Evolutionary conservation across 1,140 invertebrate genomes (phyloP).

Genomic region (Battus philenor): DNA sequence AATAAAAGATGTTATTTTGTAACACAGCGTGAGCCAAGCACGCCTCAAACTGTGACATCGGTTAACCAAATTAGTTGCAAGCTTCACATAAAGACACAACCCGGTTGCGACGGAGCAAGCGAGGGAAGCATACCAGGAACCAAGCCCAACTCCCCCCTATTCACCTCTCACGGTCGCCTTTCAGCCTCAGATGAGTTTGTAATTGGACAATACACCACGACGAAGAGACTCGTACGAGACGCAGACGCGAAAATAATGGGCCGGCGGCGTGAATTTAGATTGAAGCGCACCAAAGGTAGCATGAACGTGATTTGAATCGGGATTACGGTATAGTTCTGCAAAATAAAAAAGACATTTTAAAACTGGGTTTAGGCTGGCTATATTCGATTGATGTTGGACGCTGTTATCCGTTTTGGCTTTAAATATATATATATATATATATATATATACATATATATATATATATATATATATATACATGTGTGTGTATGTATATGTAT

Average conservation of each 20-base stretch:
- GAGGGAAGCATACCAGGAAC: neutral
- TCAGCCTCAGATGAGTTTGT: constrained; percentile 6
- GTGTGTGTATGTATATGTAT: too few relatives aligned
- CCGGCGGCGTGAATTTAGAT: constrained; percentile 10
- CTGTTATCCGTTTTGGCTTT: too few relatives aligned
- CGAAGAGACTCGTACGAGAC: neutral
- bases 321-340: too few relatives aligned
- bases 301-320: too few relatives aligned
- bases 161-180: neutral
- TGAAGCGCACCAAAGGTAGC: neutral
- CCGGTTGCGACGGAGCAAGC: neutral
- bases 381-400: too few relatives aligned
- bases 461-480: too few relatives aligned
- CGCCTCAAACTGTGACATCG: constrained; percentile 4
- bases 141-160: neutral
- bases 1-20: too few relatives aligned
- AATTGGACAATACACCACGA: constrained; percentile 7
- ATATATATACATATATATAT: too few relatives aligned
- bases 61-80: constrained; percentile 3
- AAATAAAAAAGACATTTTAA: too few relatives aligned
- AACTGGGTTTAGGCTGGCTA: too few relatives aligned
- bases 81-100: neutral
- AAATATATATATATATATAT: too few relatives aligned
- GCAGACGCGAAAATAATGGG: constrained; percentile 8
- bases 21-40: too few relatives aligned